Base-by-base conservation (phyloP, 2,888 invertebrate genomes). In the Athripsodes cinereus region DNA sequence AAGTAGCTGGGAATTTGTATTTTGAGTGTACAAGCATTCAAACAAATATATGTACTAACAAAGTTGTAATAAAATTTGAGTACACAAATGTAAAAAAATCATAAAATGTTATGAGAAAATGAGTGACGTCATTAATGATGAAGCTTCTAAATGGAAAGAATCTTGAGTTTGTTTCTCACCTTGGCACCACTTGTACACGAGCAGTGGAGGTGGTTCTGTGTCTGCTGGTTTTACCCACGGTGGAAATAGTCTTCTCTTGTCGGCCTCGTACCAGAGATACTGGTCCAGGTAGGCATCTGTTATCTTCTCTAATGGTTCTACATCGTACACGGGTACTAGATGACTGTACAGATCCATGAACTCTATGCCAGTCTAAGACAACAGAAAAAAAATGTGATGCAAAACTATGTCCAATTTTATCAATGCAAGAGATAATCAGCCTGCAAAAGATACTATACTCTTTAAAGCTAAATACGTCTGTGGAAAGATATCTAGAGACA, bases 281-380 rank as follows among this genome's bases (percentile, higher is more conserved):
- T 99, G 99, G 78, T 99, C 99, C 57, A 99, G 78, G 74, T 99
- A 99, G 0, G 99, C 99, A 71, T 99, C 99, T 0, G 99, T 99
- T 62, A 99, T 99, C 78, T 99, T 99, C 74, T 99, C 99, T 56
- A 99, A 76, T 0, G 99, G 99, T 69, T 99, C 99, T 46, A 99
- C 97, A 71, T 99, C 99, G 72, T 99, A 99, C 0, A 99, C 99
- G 0, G 99, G 99, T 63, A 99, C 96, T 62, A 99, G 75, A 70
- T 99, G 98, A 60, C 96, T 97, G 79, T 99, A 99, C 57, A 99
- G 81, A 72, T 99, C 99, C 99, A 99, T 99, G 74, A 99, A 99
- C 74, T 99, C 99, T 68, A 99, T 99, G 47, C 98, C 97, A 58
- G 94, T 91, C 88, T 91, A 64, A 49, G 60, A 60, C 69, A 64